phyloP scores from a whole-genome alignment of 2,113 vertebrate genomes.

The Neolamprologus cancellatus region DNA sequence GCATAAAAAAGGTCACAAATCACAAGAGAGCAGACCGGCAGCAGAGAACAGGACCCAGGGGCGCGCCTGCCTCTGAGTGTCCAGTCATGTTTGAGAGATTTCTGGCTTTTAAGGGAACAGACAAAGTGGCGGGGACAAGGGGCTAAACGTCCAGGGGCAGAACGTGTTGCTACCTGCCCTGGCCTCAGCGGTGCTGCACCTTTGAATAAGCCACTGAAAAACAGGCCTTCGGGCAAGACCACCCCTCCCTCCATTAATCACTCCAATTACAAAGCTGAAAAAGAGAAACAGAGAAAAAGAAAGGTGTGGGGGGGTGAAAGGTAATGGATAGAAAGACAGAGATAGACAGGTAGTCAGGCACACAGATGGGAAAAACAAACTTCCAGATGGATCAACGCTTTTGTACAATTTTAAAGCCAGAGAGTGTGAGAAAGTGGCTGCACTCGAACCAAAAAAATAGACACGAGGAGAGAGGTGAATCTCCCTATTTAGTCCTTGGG shows the following conservation, averaged over 20 bases:
- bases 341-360: background rate
- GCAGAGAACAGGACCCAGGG: background rate
- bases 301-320: background rate
- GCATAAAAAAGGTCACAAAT: slow-evolving; percentile 24
- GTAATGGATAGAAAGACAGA: background rate
- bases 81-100: slow-evolving; percentile 39
- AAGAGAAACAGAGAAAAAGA: slow-evolving; percentile 20
- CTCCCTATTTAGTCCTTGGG: slow-evolving; percentile 33
- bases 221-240: slow-evolving; percentile 60
- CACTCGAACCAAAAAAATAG: background rate
- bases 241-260: slow-evolving; percentile 70
- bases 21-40: background rate
- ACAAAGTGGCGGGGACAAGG: slow-evolving; percentile 47
- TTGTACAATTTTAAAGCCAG: background rate
- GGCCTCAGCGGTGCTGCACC: slow-evolving; percentile 22
- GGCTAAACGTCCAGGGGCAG: slow-evolving; percentile 52
- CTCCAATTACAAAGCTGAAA: slow-evolving; percentile 67
- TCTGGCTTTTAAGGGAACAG: slow-evolving; percentile 33
- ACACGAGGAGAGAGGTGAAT: slow-evolving; percentile 1
- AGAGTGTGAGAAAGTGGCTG: background rate
- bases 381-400: background rate
- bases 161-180: slow-evolving; percentile 60
- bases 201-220: slow-evolving; percentile 54
- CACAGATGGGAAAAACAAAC: background rate
- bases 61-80: background rate